Base-by-base conservation (phyloP, 2,888 invertebrate species). In the Cephonodes hylas region DNA sequence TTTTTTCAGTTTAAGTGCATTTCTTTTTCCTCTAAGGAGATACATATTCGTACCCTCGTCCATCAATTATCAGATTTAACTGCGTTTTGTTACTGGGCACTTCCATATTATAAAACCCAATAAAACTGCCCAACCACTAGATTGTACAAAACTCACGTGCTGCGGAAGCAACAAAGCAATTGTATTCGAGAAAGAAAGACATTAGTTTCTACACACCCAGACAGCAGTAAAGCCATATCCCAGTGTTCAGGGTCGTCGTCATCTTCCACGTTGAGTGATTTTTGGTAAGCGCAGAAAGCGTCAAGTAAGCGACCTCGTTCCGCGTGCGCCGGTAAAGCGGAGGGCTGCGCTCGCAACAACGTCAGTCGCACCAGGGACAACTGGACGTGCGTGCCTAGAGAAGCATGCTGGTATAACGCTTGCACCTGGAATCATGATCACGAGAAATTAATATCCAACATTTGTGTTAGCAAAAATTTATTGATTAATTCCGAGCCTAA, bases 201-300 rank as follows among this genome's bases (percentile, higher is more conserved):
- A 45, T 42, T 8, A 27, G 13, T 27, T 27, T 10, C 34, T 5
- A 59, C 61, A 46, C 89, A 95, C 93, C 96, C 96, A 20, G 96
- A 96, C 44, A 96, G 89, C 63, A 96, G 95, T 4, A 96, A 85
- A 0, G 94, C 96, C 93, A 96, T 95, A 77, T 97, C 96, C 96
- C 96, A 96, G 79, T 96, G 96, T 60, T 94, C 92, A 0, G 95
- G 95, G 79, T 96, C 93, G 0, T 92, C 89, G 71, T 96, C 96
- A 18, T 92, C 93, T n/a, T 88, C 83, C 0, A 95, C 94, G 84
- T 96, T 96, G 13, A 95, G 88, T 8, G 88, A 89, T 42, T 93
- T 91, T 70, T 96, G 95, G 82, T 96, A 96, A 1, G 93, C 93
- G 79, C 96, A 96, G 83, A 96, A 96, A 0, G 95, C 94, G 79